A percentile compares a stretch with the other conserved stretches of the same genome.
Evolutionary conservation across 2,797 vertebrate genomes (phyloP).

Genomic region (Spea hammondii): DNA sequence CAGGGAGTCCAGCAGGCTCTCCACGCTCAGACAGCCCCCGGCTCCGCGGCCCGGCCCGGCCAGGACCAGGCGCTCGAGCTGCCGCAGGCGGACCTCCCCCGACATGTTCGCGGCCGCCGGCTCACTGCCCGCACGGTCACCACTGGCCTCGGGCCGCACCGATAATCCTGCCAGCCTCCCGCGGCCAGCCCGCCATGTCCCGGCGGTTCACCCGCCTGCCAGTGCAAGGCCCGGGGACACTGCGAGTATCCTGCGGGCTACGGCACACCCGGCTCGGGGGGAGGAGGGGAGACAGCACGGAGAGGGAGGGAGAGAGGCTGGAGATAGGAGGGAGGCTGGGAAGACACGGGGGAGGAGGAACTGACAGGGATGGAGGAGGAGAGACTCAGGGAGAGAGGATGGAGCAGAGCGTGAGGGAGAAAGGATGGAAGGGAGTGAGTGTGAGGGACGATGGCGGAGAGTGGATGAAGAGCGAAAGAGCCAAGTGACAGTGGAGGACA

Average conservation of each 20-base stretch:
- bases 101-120: slow-evolving; percentile 76
- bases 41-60: slow-evolving; percentile 86
- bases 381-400: neutral
- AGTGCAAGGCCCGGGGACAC: slow-evolving; percentile 34
- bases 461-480: neutral
- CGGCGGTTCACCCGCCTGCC: slow-evolving; percentile 39
- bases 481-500: neutral
- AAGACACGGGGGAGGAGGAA: neutral
- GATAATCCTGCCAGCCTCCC: slow-evolving; percentile 38
- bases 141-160: slow-evolving; percentile 54
- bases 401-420: neutral
- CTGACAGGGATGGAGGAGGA: slow-evolving; percentile 14
- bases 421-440: neutral
- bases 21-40: slow-evolving; percentile 90
- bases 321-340: slow-evolving; percentile 4
- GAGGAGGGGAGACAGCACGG: slow-evolving; percentile 52
- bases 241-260: neutral
- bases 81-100: slow-evolving; percentile 96
- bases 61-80: slow-evolving; percentile 94
- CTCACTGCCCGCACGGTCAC: slow-evolving; percentile 48
- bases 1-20: slow-evolving; percentile 94
- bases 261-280: slow-evolving; percentile 51
- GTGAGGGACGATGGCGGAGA: neutral
- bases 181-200: slow-evolving; percentile 53
- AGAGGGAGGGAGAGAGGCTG: neutral